Conservation (phyloP, 2,113 vertebrate genomes). For the Atractosteus spatula region DNA sequence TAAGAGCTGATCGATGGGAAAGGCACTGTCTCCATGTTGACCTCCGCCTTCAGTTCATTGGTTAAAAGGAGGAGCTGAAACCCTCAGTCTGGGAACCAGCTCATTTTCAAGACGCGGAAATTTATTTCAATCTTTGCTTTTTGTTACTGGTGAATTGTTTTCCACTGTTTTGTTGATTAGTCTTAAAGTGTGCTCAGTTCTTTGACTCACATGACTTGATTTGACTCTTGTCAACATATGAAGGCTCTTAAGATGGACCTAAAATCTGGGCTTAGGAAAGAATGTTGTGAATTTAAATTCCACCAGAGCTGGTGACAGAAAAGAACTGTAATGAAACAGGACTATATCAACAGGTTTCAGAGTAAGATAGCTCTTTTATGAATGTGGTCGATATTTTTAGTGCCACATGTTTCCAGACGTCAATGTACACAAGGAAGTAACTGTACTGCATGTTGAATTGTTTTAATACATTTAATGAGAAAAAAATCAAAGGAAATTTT, state of each 20-base stretch:
- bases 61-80: slow-evolving; percentile 9
- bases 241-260: too few relatives aligned
- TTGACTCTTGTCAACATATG: too few relatives aligned
- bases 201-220: too few relatives aligned
- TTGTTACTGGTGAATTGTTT: neutral
- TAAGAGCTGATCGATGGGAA: slow-evolving; percentile 29
- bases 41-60: slow-evolving; percentile 17
- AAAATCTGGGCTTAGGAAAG: neutral
- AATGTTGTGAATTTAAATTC: slow-evolving; percentile 10
- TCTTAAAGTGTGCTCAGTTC: neutral
- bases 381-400: too few relatives aligned
- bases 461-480: too few relatives aligned
- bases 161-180: neutral
- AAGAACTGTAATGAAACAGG: neutral
- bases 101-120: neutral
- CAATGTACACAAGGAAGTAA: too few relatives aligned
- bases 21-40: slow-evolving; percentile 32
- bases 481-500: too few relatives aligned
- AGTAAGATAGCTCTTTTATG: slow-evolving; percentile 77
- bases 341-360: slow-evolving; percentile 48
- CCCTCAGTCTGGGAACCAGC: neutral
- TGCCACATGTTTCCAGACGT: too few relatives aligned
- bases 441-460: too few relatives aligned
- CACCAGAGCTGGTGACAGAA: slow-evolving; percentile 6
- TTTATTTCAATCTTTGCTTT: neutral